These are phyloP conservation scores for Artibeus jamaicensis DNA, from an alignment of 2,797 vertebrate genomes.

Conservation along the genomic window DNA sequence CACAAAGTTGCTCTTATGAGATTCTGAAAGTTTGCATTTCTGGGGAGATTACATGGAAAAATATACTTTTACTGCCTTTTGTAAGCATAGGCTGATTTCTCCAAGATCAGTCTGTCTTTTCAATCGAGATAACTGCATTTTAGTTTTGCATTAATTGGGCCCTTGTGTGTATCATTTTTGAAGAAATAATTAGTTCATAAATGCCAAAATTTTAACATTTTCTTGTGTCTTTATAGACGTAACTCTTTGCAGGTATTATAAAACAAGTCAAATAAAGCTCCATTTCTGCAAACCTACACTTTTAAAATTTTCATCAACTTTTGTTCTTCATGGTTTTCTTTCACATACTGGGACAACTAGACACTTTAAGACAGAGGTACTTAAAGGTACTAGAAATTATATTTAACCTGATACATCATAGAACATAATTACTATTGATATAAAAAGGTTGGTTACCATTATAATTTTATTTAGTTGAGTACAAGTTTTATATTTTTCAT, in stretches of 20 bases:
- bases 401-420: background rate
- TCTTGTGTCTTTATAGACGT: background rate
- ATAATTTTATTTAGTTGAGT: background rate
- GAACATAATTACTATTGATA: background rate
- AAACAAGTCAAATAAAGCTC: background rate
- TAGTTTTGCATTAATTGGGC: background rate
- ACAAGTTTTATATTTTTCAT: background rate
- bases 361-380: background rate
- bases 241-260: background rate
- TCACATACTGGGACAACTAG: background rate
- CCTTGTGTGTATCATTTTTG: background rate
- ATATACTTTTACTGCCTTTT: background rate
- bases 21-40: background rate
- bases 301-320: background rate
- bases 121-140: background rate
- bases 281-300: background rate
- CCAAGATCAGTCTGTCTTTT: background rate
- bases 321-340: background rate
- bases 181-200: background rate
- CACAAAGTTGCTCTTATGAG: background rate
- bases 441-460: background rate
- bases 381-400: background rate
- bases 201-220: slow-evolving; percentile 8
- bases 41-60: background rate
- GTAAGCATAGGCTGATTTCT: background rate